Percentiles rank a stretch among this genome's conserved stretches.
phyloP scores from a whole-genome alignment of 2,797 vertebrate species.

The Intellagama lesueurii region DNA sequence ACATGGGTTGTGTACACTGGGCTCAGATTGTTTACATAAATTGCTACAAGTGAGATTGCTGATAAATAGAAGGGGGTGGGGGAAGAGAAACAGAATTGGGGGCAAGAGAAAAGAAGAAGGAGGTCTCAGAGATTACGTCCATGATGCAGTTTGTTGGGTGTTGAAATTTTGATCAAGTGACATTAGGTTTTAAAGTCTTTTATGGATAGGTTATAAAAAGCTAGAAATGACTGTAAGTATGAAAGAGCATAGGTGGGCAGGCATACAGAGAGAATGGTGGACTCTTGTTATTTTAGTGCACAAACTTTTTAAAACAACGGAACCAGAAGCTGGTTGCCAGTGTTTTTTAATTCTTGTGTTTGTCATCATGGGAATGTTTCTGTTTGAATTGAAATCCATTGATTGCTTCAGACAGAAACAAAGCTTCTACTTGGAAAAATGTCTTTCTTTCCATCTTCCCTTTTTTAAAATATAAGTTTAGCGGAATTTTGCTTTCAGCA shows the following conservation, averaged over 20 bases:
- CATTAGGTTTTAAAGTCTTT: background rate
- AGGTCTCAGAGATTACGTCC: too few species aligned
- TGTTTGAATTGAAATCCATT: background rate
- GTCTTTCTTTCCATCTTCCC: background rate
- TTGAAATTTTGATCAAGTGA: background rate
- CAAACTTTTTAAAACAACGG: background rate
- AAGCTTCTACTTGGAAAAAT: background rate
- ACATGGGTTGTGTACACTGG: background rate
- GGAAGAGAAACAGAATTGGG: background rate
- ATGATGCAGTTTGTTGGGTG: background rate
- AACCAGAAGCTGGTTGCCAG: background rate
- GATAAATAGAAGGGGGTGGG: background rate
- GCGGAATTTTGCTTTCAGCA: background rate
- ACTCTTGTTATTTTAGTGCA: background rate
- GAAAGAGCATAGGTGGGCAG: background rate
- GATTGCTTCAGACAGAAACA: background rate
- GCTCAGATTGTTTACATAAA: background rate
- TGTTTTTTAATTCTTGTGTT: background rate
- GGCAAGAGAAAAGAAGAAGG: background rate
- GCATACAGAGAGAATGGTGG: background rate
- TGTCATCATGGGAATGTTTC: background rate
- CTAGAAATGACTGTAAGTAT: background rate
- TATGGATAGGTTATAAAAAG: background rate
- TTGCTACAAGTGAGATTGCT: background rate
- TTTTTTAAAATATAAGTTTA: background rate